Evolutionary conservation across 2,888 invertebrate genomes (phyloP), one percentile per base, ranked within the genome.

Genomic region (Latheticus oryzae): DNA sequence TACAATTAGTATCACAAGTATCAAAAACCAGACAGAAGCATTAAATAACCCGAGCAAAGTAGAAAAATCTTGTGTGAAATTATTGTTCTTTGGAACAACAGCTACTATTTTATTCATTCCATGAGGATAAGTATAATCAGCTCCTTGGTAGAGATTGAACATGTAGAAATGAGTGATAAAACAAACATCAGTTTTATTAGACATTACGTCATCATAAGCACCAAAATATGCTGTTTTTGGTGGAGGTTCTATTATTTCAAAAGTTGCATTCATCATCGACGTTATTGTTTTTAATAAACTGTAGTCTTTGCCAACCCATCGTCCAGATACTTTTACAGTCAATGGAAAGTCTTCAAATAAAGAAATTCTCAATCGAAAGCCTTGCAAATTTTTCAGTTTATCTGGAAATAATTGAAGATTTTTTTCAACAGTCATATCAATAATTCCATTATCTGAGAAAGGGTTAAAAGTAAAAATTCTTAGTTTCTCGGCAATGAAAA

Each of bases 381-480:
- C 33, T 15, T 48, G 11, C 37, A 48, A 38, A 17, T 51, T 37
- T 2, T 5, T 8, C 5, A 48, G 12, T 13, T 48, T 48, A 7
- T 48, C 48, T 3, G 35, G 48, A n/a, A 48, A 48, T 2, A 40
- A n/a, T n/a, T n/a, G n/a, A n/a, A n/a, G n/a, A 32, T 53, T 12
- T 5, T 38, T 11, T n/a, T 40, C 23, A 13, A 13, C 11, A 2
- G 33, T 45, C 2, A 45, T 7, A 15, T 45, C 37, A 4, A 43
- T 26, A 4, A 47, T 17, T 35, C 43, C 24, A 2, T 45, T 33
- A n/a, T 13, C n/a, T 47, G 40, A 38, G 37, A 60, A 62, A 9
- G 54, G 54, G 19, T 60, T 28, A n/a, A 54, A 62, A 8, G 56
- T 42, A 19, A 43, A 37, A 1, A 62, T 35, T 26, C 60, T 15